Evolutionary conservation across 2,797 vertebrate genomes (phyloP).

Genomic region (Phaenicophaeus curvirostris): DNA sequence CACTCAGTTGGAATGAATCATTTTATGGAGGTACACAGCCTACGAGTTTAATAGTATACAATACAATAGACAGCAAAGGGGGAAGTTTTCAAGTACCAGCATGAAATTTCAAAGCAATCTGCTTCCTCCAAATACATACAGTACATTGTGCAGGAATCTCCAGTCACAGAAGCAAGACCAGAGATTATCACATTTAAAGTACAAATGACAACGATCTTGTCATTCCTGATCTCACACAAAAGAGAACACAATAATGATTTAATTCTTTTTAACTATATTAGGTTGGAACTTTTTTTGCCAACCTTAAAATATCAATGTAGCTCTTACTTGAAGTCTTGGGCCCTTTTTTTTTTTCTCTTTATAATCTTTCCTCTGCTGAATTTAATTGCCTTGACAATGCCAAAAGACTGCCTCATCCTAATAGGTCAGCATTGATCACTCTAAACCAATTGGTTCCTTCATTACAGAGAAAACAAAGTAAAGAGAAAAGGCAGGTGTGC

Average conservation of each 20-base stretch:
- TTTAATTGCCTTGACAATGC: constrained; percentile 77
- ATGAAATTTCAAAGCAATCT: background rate
- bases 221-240: constrained; percentile 24
- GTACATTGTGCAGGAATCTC: background rate
- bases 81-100: background rate
- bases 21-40: background rate
- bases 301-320: constrained; percentile 33
- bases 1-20: background rate
- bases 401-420: constrained; percentile 73
- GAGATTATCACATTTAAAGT: constrained; percentile 26
- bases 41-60: background rate
- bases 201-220: constrained; percentile 16
- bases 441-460: constrained; percentile 79
- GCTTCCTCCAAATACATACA: background rate
- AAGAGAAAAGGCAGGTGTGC: constrained; percentile 69
- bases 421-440: constrained; percentile 77
- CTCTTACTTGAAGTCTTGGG: constrained; percentile 42
- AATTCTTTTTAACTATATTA: constrained; percentile 46
- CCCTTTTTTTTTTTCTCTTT: background rate
- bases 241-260: constrained; percentile 42
- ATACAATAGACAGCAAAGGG: background rate
- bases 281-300: background rate
- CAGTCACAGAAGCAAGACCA: background rate
- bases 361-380: constrained; percentile 66
- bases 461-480: constrained; percentile 78